These are phyloP conservation scores for Lasioglossum lativentre DNA, from an alignment of 2,888 invertebrate genomes.

Conservation along the genomic window DNA sequence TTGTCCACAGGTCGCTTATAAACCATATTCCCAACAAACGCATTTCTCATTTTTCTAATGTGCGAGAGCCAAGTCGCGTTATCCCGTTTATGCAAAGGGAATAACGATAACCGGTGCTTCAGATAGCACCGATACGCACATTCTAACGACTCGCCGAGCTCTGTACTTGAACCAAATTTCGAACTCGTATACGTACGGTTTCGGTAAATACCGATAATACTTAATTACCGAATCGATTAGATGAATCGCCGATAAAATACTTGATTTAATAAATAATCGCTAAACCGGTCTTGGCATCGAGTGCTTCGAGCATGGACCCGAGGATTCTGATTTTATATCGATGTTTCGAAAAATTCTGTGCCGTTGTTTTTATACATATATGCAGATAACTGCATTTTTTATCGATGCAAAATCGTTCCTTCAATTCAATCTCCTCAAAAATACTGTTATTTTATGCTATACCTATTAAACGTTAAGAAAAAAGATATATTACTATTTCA, in stretches of 20 bases:
- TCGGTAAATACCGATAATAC: not conserved
- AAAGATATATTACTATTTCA: no score
- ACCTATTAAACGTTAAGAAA: no score
- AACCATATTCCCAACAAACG: conserved; percentile 12
- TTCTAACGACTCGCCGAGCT: not conserved
- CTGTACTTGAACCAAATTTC: not conserved
- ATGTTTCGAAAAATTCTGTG: not conserved
- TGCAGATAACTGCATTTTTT: not conserved
- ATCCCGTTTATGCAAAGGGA: conserved; percentile 21
- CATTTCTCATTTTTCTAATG: conserved; percentile 4
- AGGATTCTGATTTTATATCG: not conserved
- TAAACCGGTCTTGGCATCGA: not conserved
- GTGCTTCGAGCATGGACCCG: not conserved
- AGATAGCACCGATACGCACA: conserved; percentile 2
- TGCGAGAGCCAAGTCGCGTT: not conserved
- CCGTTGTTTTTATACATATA: no score
- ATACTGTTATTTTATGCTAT: no score
- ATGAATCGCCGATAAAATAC: not conserved
- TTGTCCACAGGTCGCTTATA: not conserved
- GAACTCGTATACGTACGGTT: not conserved
- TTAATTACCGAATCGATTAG: conserved; percentile 8
- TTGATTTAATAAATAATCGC: not conserved
- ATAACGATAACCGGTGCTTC: conserved; percentile 29
- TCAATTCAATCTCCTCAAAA: no score
- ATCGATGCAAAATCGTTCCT: not conserved